A percentile compares a stretch with the other conserved stretches of the same genome.
Evolutionary conservation across 2,888 invertebrate genomes (phyloP).

Genomic region (Apodemia duryi): DNA sequence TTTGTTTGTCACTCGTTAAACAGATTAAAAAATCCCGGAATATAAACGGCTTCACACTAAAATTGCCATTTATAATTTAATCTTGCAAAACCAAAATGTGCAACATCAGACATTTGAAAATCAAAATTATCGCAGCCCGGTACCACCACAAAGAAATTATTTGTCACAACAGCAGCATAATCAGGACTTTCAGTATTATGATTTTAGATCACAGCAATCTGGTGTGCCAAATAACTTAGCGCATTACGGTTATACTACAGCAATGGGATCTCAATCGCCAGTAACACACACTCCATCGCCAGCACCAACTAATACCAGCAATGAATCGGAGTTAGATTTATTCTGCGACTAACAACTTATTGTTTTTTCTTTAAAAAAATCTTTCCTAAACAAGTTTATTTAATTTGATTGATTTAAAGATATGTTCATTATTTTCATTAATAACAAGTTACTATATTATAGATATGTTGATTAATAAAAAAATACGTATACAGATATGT

Average conservation of each 20-base stretch:
- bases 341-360: too few relatives aligned
- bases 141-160: conserved; percentile 29
- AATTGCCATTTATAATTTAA: conserved; percentile 34
- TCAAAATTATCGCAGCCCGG: too few relatives aligned
- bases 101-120: conserved; percentile 31
- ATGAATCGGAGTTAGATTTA: conserved; percentile 19
- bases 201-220: conserved; percentile 29
- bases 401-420: conserved; percentile 30
- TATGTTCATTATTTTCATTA: too few relatives aligned
- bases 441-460: too few relatives aligned
- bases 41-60: conserved; percentile 30
- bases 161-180: conserved; percentile 32
- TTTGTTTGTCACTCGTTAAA: conserved; percentile 32
- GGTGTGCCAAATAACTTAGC: conserved; percentile 31
- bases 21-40: conserved; percentile 31
- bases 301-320: conserved; percentile 32
- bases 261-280: conserved; percentile 3
- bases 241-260: conserved; percentile 18
- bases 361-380: too few relatives aligned
- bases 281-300: conserved; percentile 31
- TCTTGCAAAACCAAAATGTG: conserved; percentile 30
- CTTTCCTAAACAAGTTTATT: too few relatives aligned
- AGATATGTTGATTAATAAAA: conserved; percentile 29
- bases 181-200: conserved; percentile 27
- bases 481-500: too few relatives aligned